Conservation (phyloP, 2,888 invertebrate species). For the Lasioglossum oenotherae region DNA sequence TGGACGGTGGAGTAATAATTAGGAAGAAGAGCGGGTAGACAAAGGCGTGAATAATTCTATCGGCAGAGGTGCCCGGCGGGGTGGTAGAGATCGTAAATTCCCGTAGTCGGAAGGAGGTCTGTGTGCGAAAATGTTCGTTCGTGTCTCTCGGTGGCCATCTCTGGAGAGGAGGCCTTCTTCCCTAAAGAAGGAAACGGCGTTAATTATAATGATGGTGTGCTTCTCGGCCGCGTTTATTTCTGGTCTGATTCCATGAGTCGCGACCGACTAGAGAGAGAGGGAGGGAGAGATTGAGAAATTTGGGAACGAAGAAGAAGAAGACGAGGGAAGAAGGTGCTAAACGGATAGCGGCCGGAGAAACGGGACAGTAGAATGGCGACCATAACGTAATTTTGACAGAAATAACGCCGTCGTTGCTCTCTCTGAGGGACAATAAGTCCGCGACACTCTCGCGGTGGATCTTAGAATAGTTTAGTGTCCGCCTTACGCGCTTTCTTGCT, state of each 20-base stretch:
- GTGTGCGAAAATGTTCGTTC: neutral
- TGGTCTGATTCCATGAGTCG: constrained; percentile 55
- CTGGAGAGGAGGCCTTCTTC: constrained; percentile 43
- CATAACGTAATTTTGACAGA: constrained; percentile 83
- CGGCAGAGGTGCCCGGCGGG: constrained; percentile 34
- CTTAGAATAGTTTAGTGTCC: constrained; percentile 81
- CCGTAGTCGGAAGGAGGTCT: constrained; percentile 21
- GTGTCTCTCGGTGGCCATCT: neutral
- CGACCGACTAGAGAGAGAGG: neutral
- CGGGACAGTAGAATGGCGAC: constrained; percentile 73
- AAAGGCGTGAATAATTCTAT: constrained; percentile 62
- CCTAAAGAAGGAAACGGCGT: constrained; percentile 68
- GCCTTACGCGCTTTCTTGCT: constrained; percentile 55
- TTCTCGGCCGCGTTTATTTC: constrained; percentile 70
- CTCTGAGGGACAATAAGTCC: constrained; percentile 78
- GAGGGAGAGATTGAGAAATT: neutral
- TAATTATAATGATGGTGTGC: constrained; percentile 78
- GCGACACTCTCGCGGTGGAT: constrained; percentile 73
- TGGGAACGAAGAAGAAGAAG: constrained; percentile 6
- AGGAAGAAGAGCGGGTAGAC: constrained; percentile 45
- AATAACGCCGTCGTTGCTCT: constrained; percentile 78
- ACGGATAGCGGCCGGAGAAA: constrained; percentile 62
- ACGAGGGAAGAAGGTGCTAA: constrained; percentile 72
- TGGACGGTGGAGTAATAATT: constrained; percentile 47
- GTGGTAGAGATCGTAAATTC: constrained; percentile 50